Percentiles rank a stretch among this genome's conserved stretches.
Evolutionary conservation across 2,888 invertebrate species (phyloP).

Genomic region (Latrodectus hesperus): DNA sequence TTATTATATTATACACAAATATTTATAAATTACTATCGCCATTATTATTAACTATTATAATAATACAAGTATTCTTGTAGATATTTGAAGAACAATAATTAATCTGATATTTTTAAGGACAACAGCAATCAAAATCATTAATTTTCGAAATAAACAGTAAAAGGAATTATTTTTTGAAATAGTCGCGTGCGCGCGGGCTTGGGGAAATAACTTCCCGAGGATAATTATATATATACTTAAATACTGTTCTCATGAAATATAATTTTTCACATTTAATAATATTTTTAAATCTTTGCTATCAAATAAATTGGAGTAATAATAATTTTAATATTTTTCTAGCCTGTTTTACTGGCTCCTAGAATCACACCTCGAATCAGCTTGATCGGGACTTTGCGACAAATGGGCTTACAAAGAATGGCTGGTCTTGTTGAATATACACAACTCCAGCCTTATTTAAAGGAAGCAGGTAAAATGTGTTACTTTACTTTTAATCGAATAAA

Average conservation of each 20-base stretch:
- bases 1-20: too few relatives aligned
- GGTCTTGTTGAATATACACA: constrained; percentile 27
- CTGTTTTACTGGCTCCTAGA: constrained; percentile 13
- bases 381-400: not conserved
- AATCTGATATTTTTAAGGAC: not conserved
- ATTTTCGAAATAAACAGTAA: not conserved
- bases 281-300: too few relatives aligned
- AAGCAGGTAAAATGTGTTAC: constrained; percentile 23
- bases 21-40: too few relatives aligned
- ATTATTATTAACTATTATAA: too few relatives aligned
- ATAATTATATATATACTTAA: not conserved
- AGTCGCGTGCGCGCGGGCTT: too few relatives aligned
- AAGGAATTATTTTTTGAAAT: not conserved
- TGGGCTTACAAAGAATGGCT: constrained; percentile 43
- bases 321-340: constrained; percentile 27
- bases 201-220: not conserved
- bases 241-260: not conserved
- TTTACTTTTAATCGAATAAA: too few relatives aligned
- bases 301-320: too few relatives aligned
- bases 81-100: too few relatives aligned
- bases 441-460: constrained; percentile 19
- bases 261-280: not conserved
- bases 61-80: too few relatives aligned
- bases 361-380: constrained; percentile 5
- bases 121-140: too few relatives aligned